Base-by-base conservation (phyloP, 2,797 vertebrate genomes). In the Gymnoscopelus braueri region DNA sequence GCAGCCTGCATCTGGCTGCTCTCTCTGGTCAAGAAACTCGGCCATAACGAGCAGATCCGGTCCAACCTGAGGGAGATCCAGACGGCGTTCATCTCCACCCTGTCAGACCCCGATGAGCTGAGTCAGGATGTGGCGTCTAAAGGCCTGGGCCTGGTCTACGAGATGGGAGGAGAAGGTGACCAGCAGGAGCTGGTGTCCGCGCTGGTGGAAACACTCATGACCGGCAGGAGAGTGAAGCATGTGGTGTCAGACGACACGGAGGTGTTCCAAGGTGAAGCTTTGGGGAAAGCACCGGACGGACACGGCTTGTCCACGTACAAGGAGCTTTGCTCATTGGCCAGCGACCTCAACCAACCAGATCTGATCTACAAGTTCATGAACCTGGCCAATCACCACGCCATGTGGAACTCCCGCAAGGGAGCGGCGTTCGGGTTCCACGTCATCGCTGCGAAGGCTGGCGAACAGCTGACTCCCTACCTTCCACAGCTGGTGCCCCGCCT, bases 331-430 rank as follows among this genome's bases (percentile, higher is more conserved):
- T 95, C 98, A 48, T 81, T 99, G 89, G 98, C 98, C 74, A 99
- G 98, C 67, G 98, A 99, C 84, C 95, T 99, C 60, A 99, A 97
- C 89, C 98, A 99, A 72, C 98, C 98, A 11, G 98, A 99, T 80
- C 94, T 99, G 1, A 95, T 99, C 59, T 99, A 99, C 88, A 99
- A 99, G 87, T 99, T 99, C 88, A 98, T 99, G 98, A 99, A 99
- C 87, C 88, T 99, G 78, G 98, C 98, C 76, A 99, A 99, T 90
- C 98, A 99, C 86, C 98, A 99, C 47, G 98, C 98, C 67, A 98
- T 99, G 98, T 99, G 98, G 98, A 99, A 97, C 88, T 99, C 98
- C 12, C 94, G 97, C 83, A 99, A 99, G 98, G 98, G 97, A 78
- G 98, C 98, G 79, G 98, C 98, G 52, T 99, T 99, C 92, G 97